A percentile compares a stretch with the other conserved stretches of the same genome.
Evolutionary conservation across 1,140 invertebrate genomes (phyloP).

Genomic region (Danaus plexippus): DNA sequence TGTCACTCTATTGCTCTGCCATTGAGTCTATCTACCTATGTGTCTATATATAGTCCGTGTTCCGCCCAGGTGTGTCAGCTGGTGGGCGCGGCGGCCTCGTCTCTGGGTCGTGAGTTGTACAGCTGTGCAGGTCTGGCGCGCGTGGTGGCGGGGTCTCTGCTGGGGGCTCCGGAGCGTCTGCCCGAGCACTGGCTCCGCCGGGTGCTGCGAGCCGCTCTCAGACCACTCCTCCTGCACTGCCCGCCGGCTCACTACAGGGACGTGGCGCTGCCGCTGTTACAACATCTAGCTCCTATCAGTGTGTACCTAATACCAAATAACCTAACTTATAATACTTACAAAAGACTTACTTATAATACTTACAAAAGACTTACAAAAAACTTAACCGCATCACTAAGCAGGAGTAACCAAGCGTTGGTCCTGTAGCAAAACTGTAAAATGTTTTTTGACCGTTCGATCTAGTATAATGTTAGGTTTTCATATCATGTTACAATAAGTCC

Average conservation of each 20-base stretch:
- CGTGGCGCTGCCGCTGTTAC: conserved; percentile 84
- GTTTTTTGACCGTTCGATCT: too few species aligned
- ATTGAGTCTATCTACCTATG: too few species aligned
- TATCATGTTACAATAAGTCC: too few species aligned
- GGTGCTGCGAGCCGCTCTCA: conserved; percentile 87
- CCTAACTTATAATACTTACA: neutral
- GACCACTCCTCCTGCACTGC: conserved; percentile 88
- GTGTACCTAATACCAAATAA: conserved; percentile 16
- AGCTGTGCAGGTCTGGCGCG: conserved; percentile 76
- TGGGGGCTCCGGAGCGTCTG: conserved; percentile 80
- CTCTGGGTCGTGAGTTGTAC: conserved; percentile 88
- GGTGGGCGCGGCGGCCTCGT: conserved; percentile 78
- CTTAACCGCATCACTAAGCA: too few species aligned
- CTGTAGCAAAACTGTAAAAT: too few species aligned
- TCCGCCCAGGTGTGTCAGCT: conserved; percentile 49
- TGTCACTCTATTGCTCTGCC: too few species aligned
- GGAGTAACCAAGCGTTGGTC: too few species aligned
- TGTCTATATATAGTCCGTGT: neutral
- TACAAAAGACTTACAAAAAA: too few species aligned
- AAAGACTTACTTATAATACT: neutral
- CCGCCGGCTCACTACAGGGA: conserved; percentile 82
- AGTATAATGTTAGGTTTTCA: too few species aligned
- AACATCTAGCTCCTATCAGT: conserved; percentile 84
- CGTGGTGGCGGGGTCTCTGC: conserved; percentile 77
- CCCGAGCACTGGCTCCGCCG: conserved; percentile 89